phyloP scores from a whole-genome alignment of 2,888 invertebrate species.

The Deilephila porcellus region DNA sequence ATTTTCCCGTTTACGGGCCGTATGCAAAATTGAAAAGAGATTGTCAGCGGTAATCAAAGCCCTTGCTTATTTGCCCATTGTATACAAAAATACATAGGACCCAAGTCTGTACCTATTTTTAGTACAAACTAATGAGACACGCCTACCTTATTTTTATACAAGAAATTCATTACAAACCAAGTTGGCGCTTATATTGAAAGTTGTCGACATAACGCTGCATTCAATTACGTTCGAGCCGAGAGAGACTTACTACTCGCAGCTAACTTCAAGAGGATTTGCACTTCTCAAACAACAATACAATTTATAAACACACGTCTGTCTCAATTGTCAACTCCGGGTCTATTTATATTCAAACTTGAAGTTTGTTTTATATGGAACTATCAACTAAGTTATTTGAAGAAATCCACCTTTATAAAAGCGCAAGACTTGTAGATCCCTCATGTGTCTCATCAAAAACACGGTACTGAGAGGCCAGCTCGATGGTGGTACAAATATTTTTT shows the following conservation, averaged over 20 bases:
- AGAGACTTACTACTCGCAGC: neutral
- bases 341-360: neutral
- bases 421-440: no score
- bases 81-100: neutral
- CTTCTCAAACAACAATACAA: conserved; percentile 2
- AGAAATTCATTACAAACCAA: conserved; percentile 11
- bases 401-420: no score
- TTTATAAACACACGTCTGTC: neutral
- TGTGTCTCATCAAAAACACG: no score
- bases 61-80: no score
- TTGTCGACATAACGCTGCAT: neutral
- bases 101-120: no score
- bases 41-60: no score
- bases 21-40: no score
- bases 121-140: neutral
- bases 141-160: neutral
- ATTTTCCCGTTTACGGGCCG: no score
- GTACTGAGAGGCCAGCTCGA: no score
- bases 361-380: neutral
- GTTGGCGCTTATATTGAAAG: neutral
- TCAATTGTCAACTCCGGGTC: neutral
- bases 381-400: no score
- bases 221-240: neutral
- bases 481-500: no score
- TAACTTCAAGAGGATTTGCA: neutral